A percentile compares a stretch with the other conserved stretches of the same genome.
phyloP scores from a whole-genome alignment of 2,113 vertebrate species.

The Perccottus glenii region DNA sequence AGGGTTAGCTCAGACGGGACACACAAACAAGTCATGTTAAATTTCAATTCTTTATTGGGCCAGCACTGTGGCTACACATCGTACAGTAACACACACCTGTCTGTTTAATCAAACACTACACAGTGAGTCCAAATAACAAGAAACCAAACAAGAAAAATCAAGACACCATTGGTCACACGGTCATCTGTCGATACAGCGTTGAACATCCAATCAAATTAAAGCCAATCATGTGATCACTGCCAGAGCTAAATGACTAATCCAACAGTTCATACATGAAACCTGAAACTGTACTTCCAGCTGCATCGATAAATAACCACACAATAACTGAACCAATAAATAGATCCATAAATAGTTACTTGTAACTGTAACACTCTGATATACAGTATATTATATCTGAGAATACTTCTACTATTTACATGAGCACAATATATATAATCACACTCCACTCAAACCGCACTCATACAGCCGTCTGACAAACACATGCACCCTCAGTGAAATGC shows the following conservation, averaged over 20 bases:
- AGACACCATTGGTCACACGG: constrained; percentile 6
- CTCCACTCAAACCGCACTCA: constrained; percentile 13
- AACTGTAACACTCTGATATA: constrained; percentile 63
- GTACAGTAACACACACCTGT: constrained; percentile 7
- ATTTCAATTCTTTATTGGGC: constrained; percentile 3
- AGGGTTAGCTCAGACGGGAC: not conserved
- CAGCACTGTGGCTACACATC: constrained; percentile 1
- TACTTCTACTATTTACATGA: constrained; percentile 69
- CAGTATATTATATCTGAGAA: constrained; percentile 57
- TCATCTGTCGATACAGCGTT: not conserved
- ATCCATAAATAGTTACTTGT: constrained; percentile 62
- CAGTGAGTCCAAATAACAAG: not conserved
- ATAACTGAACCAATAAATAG: constrained; percentile 58
- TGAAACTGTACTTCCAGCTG: constrained; percentile 16
- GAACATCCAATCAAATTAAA: constrained; percentile 8
- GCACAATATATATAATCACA: constrained; percentile 46
- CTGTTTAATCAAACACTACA: not conserved
- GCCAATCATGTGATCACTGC: not conserved
- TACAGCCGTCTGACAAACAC: constrained; percentile 21
- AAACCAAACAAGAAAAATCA: not conserved
- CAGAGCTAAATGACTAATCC: not conserved
- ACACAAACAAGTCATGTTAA: not conserved
- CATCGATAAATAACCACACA: constrained; percentile 53
- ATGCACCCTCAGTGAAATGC: constrained; percentile 10
- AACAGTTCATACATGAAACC: not conserved